Percentiles rank a stretch among this genome's conserved stretches.
These are phyloP conservation scores for Catostylus mosaicus DNA, from an alignment of 30 jellyfish, hydroid and myxozoan species.

Conservation along the genomic window DNA sequence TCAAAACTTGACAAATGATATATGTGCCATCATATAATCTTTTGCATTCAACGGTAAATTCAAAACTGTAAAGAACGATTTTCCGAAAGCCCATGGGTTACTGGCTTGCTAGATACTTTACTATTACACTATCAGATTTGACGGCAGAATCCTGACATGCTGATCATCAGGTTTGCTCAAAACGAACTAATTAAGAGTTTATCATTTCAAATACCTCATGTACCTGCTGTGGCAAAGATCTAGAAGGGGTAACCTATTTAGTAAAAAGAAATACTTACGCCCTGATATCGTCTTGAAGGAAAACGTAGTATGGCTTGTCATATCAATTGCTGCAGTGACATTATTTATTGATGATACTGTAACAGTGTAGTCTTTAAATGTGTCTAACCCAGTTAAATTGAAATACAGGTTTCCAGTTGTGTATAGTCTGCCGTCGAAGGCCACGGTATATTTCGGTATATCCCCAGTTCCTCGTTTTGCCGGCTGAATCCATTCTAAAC, in stretches of 20 bases:
- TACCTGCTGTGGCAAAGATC: background rate
- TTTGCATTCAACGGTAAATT: too few relatives aligned
- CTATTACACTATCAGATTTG: background rate
- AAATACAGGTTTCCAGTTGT: conserved; percentile 2
- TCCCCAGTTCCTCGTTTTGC: conserved; percentile 36
- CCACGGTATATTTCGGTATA: background rate
- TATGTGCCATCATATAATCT: too few relatives aligned
- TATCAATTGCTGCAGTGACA: conserved; percentile 75
- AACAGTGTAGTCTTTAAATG: conserved; percentile 39
- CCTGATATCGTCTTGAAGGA: conserved; percentile 72
- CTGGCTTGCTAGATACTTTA: background rate
- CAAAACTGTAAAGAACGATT: too few relatives aligned
- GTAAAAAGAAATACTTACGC: conserved; percentile 58
- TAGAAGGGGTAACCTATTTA: background rate
- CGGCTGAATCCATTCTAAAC: conserved; percentile 33
- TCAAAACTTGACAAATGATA: too few relatives aligned
- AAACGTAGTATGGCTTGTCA: background rate
- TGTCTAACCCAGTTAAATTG: conserved; percentile 38
- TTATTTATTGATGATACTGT: conserved; percentile 45
- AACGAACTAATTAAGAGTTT: background rate
- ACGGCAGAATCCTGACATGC: background rate
- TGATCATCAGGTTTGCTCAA: background rate
- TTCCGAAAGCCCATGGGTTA: background rate
- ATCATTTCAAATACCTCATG: background rate
- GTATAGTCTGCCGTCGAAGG: background rate